Percentiles rank a stretch among this genome's conserved stretches.
phyloP scores from a whole-genome alignment of 1,140 invertebrate genomes.

The Saxidomus purpurata region DNA sequence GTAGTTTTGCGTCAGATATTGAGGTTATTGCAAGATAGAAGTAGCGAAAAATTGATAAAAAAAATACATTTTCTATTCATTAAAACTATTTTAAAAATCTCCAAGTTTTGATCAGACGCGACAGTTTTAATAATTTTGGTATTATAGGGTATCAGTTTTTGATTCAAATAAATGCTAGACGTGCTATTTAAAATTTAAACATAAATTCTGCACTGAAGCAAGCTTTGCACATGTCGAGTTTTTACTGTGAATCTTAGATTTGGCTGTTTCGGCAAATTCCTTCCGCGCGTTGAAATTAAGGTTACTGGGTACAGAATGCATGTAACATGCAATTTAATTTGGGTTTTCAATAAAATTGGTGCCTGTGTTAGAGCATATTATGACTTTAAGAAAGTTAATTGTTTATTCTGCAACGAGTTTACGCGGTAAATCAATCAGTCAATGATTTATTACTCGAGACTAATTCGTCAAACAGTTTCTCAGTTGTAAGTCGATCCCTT shows the following conservation, averaged over 20 bases:
- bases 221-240: not conserved
- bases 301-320: not conserved
- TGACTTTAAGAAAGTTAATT: no score
- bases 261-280: not conserved
- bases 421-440: no score
- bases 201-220: not conserved
- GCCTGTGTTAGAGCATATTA: no score
- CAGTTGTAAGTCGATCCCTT: no score
- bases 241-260: not conserved
- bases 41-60: slow-evolving; percentile 22
- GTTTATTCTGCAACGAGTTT: no score
- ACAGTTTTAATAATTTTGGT: not conserved
- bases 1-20: not conserved
- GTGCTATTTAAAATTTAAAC: not conserved
- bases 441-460: no score
- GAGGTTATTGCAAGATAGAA: not conserved
- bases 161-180: not conserved
- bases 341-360: no score
- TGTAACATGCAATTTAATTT: not conserved
- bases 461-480: no score
- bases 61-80: slow-evolving; percentile 12
- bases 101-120: not conserved
- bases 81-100: not conserved
- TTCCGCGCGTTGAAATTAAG: not conserved
- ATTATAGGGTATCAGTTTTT: not conserved